Percentiles rank a stretch among this genome's conserved stretches.
Conservation (phyloP, 2,797 vertebrate genomes). For the Leucoraja ocellata region DNA sequence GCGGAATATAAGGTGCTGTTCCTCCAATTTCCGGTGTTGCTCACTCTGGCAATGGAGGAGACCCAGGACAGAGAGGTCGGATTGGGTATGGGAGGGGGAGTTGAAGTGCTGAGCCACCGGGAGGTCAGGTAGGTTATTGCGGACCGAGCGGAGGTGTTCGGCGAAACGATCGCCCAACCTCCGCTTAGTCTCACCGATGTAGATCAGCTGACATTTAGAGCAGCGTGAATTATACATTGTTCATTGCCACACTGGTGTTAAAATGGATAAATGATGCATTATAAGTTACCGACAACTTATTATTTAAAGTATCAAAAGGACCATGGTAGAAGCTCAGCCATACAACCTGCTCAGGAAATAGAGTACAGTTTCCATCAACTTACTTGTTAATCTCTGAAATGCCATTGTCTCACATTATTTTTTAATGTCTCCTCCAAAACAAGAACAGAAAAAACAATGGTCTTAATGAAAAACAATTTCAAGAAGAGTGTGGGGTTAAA, state of each 20-base stretch:
- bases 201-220: too few relatives aligned
- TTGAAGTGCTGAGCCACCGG: too few relatives aligned
- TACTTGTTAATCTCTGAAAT: conserved; percentile 6
- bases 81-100: too few relatives aligned
- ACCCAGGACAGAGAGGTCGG: too few relatives aligned
- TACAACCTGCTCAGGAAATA: conserved; percentile 15
- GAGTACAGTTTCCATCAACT: background rate
- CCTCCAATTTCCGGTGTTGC: too few relatives aligned
- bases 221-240: background rate
- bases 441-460: background rate
- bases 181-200: too few relatives aligned
- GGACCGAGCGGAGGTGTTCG: too few relatives aligned
- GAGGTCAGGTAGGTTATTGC: too few relatives aligned
- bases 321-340: background rate
- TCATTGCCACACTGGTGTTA: conserved; percentile 18
- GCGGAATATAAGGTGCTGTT: too few relatives aligned
- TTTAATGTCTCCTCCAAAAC: conserved; percentile 17
- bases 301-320: background rate
- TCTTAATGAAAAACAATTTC: conserved; percentile 32
- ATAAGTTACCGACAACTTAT: conserved; percentile 16
- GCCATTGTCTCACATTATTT: conserved; percentile 9
- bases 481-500: background rate
- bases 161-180: too few relatives aligned
- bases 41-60: too few relatives aligned
- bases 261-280: conserved; percentile 14